phyloP scores from a whole-genome alignment of 2,113 vertebrate genomes.

The Crocuta crocuta region DNA sequence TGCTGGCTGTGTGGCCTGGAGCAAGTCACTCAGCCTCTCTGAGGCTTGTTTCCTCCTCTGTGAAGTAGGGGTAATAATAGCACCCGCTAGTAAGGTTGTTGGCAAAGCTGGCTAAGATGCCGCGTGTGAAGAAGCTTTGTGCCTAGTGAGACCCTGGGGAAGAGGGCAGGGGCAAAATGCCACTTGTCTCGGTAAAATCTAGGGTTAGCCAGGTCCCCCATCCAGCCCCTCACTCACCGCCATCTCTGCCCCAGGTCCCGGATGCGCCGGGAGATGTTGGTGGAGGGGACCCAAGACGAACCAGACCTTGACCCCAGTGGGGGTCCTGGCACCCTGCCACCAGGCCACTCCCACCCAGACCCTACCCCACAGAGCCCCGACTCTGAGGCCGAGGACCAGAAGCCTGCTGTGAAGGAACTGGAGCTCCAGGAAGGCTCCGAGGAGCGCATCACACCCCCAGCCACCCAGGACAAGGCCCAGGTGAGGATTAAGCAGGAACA shows the following conservation, averaged over 20 bases:
- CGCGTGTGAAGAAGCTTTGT: background rate
- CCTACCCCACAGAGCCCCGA: conserved; percentile 87
- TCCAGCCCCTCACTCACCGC: conserved; percentile 19
- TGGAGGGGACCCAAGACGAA: conserved; percentile 96
- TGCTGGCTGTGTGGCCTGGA: background rate
- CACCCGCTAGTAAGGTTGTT: background rate
- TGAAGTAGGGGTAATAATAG: background rate
- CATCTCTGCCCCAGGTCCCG: conserved; percentile 91
- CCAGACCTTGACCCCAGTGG: conserved; percentile 91
- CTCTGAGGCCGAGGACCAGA: conserved; percentile 92
- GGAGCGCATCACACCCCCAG: conserved; percentile 19
- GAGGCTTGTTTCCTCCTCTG: background rate
- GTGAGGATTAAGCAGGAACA: conserved; percentile 93
- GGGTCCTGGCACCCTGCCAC: conserved; percentile 66
- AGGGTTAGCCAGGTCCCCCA: background rate
- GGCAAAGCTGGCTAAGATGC: background rate
- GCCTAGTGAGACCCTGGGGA: background rate
- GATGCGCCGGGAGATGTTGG: conserved; percentile 97
- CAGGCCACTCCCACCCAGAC: conserved; percentile 75
- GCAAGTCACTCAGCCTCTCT: background rate
- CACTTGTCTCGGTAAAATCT: background rate
- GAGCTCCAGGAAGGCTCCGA: conserved; percentile 80
- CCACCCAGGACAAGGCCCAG: conserved; percentile 65
- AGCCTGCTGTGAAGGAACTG: conserved; percentile 77
- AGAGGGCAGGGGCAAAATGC: background rate